Base-by-base conservation (phyloP, 2,113 vertebrate genomes). In the Donacobius atricapilla region DNA sequence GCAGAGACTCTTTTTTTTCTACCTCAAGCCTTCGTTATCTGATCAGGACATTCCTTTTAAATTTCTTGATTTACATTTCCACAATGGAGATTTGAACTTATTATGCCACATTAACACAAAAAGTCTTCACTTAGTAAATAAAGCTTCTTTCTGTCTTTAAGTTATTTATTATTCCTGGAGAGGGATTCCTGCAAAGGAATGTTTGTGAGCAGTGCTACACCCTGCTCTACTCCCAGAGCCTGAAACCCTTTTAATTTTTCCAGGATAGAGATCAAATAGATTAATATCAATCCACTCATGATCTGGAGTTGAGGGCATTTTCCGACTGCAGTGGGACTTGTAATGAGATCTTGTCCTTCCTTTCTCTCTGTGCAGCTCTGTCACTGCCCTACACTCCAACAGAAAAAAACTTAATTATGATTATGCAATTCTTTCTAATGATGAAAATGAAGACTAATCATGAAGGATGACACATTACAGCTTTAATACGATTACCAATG, bases 391-490 rank as follows among this genome's bases (percentile, higher is more conserved):
- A 50, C 4, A 16, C 11, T 50, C 42, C 80, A 95, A 89, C 31
- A 60, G 37, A 85, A 89, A 30, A 84, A 88, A 93, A 51, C n/a
- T 79, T 89, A 25, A 63, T 89, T 91, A 83, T 47, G 35, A 31
- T 63, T 85, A 82, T 71, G 40, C 57, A 18, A 83, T 84, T 91
- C 51, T 84, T 73, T 91, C 44, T 93, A 94, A 96, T 70, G 23
- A 90, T 42, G 42, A 91, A 89, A 89, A 84, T 65, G 9, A 91
- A 87, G 57, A 87, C 47, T 90, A 91, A 95, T 72, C 27, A 44
- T 37, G 16, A 89, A 85, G 35, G 53, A 72, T 53, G 48, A 50
- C 63, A 73, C 47, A 71, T 75, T 79, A 70, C 10, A 57, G 63
- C 81, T 91, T 72, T 85, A 80, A 84, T 90, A 53, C 0, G 0